phyloP scores from a whole-genome alignment of 2,113 vertebrate genomes.

The Catharus fuscescens region DNA sequence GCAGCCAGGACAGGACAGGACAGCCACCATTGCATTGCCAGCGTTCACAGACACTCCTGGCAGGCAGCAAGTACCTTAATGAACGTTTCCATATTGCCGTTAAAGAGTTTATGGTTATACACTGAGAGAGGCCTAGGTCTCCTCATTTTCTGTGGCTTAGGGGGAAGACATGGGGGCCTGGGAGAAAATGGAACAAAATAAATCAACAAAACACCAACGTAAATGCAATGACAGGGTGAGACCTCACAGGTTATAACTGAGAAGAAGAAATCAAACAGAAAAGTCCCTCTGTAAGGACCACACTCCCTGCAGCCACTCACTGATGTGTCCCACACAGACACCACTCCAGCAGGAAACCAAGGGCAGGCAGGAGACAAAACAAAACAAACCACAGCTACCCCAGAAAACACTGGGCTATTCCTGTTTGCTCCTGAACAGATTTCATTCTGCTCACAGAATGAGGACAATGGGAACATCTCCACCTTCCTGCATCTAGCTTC shows the following conservation, averaged over 20 bases:
- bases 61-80: conserved; percentile 93
- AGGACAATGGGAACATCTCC: background rate
- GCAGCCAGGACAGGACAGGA: conserved; percentile 13
- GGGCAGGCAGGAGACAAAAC: background rate
- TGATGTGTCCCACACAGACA: fast-evolving
- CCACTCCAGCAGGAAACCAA: background rate
- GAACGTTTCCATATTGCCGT: conserved; percentile 99
- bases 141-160: conserved; percentile 99
- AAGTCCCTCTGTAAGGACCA: background rate
- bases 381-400: background rate
- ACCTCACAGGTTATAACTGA: background rate
- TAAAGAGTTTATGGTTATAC: conserved; percentile 99
- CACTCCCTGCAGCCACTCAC: background rate
- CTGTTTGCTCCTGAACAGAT: background rate
- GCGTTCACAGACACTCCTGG: conserved; percentile 76
- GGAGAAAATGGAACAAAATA: conserved; percentile 80
- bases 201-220: conserved; percentile 73
- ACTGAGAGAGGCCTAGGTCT: conserved; percentile 97
- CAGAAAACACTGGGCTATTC: background rate
- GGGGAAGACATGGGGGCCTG: conserved; percentile 98
- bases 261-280: background rate
- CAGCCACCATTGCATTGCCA: conserved; percentile 79
- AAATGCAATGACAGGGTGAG: conserved; percentile 69
- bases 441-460: background rate
- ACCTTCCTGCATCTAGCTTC: background rate